Evolutionary conservation across 2,888 invertebrate species (phyloP).

Genomic region (Zygaena filipendulae): DNA sequence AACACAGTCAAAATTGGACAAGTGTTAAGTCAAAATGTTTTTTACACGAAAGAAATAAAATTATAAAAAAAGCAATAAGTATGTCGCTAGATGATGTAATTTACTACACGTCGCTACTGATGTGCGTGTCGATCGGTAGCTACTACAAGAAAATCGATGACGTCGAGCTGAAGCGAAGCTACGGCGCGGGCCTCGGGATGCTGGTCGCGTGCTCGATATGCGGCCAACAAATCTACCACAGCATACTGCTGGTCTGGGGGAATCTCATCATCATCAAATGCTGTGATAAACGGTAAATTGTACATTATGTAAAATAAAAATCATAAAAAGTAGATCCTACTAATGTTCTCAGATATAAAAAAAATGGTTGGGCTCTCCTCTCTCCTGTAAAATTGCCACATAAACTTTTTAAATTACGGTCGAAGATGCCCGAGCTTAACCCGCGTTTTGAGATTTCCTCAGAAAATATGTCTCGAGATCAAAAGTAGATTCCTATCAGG

Average conservation of each 20-base stretch:
- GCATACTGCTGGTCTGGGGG: constrained; percentile 66
- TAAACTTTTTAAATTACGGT: too few relatives aligned
- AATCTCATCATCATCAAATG: constrained; percentile 72
- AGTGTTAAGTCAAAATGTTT: too few relatives aligned
- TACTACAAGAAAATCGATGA: constrained; percentile 68
- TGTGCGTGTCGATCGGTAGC: constrained; percentile 69
- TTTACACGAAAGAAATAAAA: too few relatives aligned
- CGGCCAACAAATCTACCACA: constrained; percentile 68
- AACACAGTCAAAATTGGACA: too few relatives aligned
- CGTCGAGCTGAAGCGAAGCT: constrained; percentile 57
- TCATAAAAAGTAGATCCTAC: too few relatives aligned
- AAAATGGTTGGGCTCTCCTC: too few relatives aligned
- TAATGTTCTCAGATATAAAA: too few relatives aligned
- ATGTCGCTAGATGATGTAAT: constrained; percentile 24
- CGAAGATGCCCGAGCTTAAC: too few relatives aligned
- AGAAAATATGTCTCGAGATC: too few relatives aligned
- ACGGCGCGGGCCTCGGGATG: constrained; percentile 71
- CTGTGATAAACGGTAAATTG: constrained; percentile 65
- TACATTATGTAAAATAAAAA: too few relatives aligned
- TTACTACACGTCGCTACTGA: constrained; percentile 34
- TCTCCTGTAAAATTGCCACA: too few relatives aligned
- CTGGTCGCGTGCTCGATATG: constrained; percentile 68
- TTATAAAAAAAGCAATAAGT: constrained; percentile 16
- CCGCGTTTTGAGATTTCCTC: too few relatives aligned
- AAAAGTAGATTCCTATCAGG: background rate